Conservation (phyloP, 2,797 vertebrate species). For the Phrynocephalus forsythii region DNA sequence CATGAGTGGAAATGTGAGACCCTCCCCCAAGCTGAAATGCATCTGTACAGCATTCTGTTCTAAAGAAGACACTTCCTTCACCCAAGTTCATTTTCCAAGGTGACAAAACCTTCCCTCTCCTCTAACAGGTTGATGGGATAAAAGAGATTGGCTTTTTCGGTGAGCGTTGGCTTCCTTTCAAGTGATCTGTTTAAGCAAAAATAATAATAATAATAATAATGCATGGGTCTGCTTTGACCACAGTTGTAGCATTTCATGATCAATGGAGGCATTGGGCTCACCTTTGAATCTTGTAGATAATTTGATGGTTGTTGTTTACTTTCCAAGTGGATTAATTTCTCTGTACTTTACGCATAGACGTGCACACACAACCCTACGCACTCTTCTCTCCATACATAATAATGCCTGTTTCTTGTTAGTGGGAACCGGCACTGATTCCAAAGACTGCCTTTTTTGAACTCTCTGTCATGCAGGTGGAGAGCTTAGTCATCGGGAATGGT, state of each 20-base stretch:
- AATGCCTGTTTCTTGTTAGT: conserved; percentile 79
- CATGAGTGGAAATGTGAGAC: conserved; percentile 74
- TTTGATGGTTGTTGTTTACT: conserved; percentile 57
- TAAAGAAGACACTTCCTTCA: conserved; percentile 60
- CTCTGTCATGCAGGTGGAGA: conserved; percentile 76
- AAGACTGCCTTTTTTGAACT: conserved; percentile 83
- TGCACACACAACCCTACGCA: conserved; percentile 58
- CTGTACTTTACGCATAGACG: conserved; percentile 74
- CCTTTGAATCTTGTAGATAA: conserved; percentile 65
- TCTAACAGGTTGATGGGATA: conserved; percentile 59
- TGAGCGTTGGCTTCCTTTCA: conserved; percentile 70
- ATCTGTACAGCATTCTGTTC: conserved; percentile 69
- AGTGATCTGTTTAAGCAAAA: conserved; percentile 53
- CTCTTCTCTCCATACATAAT: conserved; percentile 59
- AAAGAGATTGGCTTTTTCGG: conserved; percentile 67
- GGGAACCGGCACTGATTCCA: conserved; percentile 81
- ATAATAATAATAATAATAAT: background rate
- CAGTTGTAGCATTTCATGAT: conserved; percentile 65
- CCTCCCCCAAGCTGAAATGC: conserved; percentile 75
- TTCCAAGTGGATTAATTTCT: conserved; percentile 69
- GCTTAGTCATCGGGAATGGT: conserved; percentile 77
- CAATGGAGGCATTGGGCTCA: conserved; percentile 70
- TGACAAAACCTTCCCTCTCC: conserved; percentile 59
- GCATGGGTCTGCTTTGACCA: conserved; percentile 65
- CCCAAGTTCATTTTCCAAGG: conserved; percentile 68